Evolutionary conservation across 2,113 vertebrate species (phyloP).

Genomic region (Amia ocellicauda): DNA sequence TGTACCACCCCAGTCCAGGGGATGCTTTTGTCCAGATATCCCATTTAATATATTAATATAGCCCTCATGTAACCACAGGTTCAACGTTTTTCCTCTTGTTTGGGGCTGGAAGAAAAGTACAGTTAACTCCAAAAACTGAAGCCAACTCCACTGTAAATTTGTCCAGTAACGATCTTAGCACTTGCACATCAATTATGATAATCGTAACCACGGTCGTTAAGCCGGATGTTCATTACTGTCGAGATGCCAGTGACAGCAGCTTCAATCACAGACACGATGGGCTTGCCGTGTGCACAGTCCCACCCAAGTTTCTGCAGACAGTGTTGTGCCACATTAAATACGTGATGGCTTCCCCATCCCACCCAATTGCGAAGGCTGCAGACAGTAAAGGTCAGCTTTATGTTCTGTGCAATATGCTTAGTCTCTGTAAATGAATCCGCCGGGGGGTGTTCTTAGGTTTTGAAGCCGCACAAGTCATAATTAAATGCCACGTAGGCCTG

Average conservation of each 20-base stretch:
- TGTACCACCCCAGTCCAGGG: too few species aligned
- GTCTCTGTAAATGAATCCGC: slow-evolving; percentile 72
- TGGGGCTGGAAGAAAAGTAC: slow-evolving; percentile 58
- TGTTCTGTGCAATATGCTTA: slow-evolving; percentile 80
- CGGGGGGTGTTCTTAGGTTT: slow-evolving; percentile 52
- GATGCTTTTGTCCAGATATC: too few species aligned
- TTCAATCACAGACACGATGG: slow-evolving; percentile 72
- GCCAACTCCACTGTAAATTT: slow-evolving; percentile 62
- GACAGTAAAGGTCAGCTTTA: slow-evolving; percentile 78
- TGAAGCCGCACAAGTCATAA: slow-evolving; percentile 63
- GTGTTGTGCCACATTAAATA: slow-evolving; percentile 75
- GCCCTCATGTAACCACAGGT: neutral
- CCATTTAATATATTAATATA: neutral
- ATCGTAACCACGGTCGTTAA: slow-evolving; percentile 83
- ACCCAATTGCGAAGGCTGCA: slow-evolving; percentile 64
- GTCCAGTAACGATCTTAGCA: slow-evolving; percentile 70
- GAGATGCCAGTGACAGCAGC: slow-evolving; percentile 77
- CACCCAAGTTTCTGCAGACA: slow-evolving; percentile 72
- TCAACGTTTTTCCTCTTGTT: slow-evolving; percentile 68
- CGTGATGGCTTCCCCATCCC: slow-evolving; percentile 71
- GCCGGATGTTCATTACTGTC: slow-evolving; percentile 81
- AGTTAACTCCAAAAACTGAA: slow-evolving; percentile 58
- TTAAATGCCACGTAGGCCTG: neutral
- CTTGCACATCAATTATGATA: slow-evolving; percentile 83
- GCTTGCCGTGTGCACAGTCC: slow-evolving; percentile 58